Evolutionary conservation across 2,113 vertebrate species (phyloP).

Genomic region (Leptodactylus fuscus): DNA sequence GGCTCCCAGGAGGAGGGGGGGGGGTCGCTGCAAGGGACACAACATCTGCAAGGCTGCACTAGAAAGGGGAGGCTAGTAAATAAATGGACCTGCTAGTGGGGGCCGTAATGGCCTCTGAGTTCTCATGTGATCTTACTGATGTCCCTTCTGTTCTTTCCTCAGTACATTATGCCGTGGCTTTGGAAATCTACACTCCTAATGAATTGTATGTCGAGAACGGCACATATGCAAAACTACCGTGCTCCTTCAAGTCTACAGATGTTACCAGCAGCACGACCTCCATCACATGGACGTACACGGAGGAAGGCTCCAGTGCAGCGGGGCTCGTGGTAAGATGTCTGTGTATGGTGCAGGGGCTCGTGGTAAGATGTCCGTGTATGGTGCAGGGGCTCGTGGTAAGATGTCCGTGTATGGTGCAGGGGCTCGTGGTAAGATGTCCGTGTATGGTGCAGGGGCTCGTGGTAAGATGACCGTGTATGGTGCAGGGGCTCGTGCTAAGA

Average conservation of each 20-base stretch:
- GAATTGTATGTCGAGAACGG: constrained; percentile 88
- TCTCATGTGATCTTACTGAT: too few species aligned
- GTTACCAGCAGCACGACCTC: constrained; percentile 77
- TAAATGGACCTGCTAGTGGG: too few species aligned
- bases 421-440: too few species aligned
- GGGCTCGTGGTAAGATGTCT: neutral
- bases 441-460: too few species aligned
- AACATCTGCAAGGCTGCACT: constrained; percentile 1
- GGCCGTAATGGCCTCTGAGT: too few species aligned
- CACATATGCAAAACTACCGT: constrained; percentile 81
- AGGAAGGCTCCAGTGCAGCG: constrained; percentile 19
- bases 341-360: neutral
- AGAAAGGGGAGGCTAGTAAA: too few species aligned
- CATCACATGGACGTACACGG: constrained; percentile 84
- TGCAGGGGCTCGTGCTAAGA: too few species aligned
- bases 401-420: too few species aligned
- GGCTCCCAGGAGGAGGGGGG: too few species aligned
- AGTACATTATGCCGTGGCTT: constrained; percentile 68
- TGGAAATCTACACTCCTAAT: constrained; percentile 80
- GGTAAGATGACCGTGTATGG: too few species aligned
- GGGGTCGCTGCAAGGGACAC: neutral
- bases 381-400: too few species aligned
- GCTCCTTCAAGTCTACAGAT: constrained; percentile 83
- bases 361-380: too few species aligned
- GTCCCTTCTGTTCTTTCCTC: constrained; percentile 7